These are phyloP conservation scores for Callipepla squamata DNA, from an alignment of 2,113 vertebrate species.

Conservation along the genomic window DNA sequence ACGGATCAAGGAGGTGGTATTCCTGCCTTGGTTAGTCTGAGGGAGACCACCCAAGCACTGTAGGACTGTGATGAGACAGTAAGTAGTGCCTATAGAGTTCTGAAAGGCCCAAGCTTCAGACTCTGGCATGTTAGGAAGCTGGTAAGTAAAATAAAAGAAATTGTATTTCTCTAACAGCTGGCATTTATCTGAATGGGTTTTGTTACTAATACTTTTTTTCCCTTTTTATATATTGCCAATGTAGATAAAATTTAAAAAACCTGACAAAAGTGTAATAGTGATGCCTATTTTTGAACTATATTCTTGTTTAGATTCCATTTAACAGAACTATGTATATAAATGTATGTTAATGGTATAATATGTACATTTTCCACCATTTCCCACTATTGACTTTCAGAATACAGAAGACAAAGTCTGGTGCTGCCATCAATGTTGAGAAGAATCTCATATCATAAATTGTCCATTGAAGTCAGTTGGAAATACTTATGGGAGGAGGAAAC, in stretches of 20 bases:
- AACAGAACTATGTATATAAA: background rate
- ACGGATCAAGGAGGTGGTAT: conserved; percentile 35
- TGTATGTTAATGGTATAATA: background rate
- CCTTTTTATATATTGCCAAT: background rate
- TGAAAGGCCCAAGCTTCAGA: background rate
- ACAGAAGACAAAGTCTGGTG: background rate
- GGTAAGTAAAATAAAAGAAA: background rate
- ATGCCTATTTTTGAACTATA: background rate
- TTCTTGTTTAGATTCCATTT: background rate
- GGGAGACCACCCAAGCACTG: conserved; percentile 48
- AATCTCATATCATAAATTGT: background rate
- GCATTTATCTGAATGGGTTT: background rate
- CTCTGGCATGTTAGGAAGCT: background rate
- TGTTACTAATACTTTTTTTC: background rate
- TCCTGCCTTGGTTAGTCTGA: conserved; percentile 7
- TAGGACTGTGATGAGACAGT: background rate
- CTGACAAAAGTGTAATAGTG: background rate
- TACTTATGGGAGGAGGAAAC: background rate
- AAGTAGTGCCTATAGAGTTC: background rate
- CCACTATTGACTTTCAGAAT: background rate
- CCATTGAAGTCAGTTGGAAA: background rate
- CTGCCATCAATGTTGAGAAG: background rate
- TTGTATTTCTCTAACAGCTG: background rate
- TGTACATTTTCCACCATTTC: background rate
- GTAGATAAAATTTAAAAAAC: background rate